A percentile compares a stretch with the other conserved stretches of the same genome.
These are phyloP conservation scores for Chrysocyon brachyurus DNA, from an alignment of 2,797 vertebrate genomes.

Conservation along the genomic window DNA sequence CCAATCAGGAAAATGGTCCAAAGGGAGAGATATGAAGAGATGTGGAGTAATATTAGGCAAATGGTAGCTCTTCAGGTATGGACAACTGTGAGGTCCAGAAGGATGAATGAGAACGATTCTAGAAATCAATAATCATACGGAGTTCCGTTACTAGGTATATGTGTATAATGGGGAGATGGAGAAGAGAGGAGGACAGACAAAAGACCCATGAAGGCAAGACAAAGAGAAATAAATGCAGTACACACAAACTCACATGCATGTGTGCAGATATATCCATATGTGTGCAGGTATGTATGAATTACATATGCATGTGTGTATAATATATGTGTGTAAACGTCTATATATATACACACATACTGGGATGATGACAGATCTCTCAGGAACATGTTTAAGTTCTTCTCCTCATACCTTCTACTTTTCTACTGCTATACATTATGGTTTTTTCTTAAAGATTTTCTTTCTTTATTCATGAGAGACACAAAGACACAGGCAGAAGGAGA, in stretches of 20 bases:
- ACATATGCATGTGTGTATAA: too few relatives aligned
- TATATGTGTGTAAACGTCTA: too few relatives aligned
- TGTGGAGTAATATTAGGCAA: not conserved
- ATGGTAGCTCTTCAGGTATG: not conserved
- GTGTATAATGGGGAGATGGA: not conserved
- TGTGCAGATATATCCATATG: accelerated
- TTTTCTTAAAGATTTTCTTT: not conserved
- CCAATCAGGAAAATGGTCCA: not conserved
- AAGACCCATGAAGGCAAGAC: not conserved
- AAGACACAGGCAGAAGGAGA: too few relatives aligned
- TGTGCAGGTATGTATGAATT: not conserved
- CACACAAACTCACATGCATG: not conserved
- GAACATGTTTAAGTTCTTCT: not conserved
- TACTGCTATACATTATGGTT: not conserved
- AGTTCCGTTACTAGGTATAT: not conserved
- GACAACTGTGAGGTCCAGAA: not conserved
- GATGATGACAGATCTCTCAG: not conserved
- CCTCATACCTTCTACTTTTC: not conserved
- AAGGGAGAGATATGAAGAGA: not conserved
- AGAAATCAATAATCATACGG: not conserved
- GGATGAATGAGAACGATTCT: not conserved
- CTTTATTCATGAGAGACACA: too few relatives aligned
- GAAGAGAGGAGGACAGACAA: not conserved
- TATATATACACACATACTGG: not conserved
- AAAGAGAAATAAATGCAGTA: not conserved